These are phyloP conservation scores for Drosophila fuyamai DNA, from an alignment of 1,140 invertebrate genomes.

Conservation along the genomic window DNA sequence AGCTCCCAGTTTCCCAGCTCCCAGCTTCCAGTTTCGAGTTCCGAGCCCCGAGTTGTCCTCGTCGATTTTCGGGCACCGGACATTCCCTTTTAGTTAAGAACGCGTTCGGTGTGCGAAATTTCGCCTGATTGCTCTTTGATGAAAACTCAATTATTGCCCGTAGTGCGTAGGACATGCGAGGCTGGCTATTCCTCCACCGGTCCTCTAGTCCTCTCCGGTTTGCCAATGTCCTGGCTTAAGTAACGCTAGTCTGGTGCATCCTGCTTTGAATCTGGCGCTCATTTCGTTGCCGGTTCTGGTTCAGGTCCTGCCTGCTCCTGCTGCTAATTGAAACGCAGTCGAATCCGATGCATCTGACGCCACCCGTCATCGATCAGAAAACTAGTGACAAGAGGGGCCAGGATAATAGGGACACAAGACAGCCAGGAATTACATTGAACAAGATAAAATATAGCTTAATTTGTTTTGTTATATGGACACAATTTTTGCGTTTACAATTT, in stretches of 20 bases:
- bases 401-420: not conserved
- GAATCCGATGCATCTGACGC: conserved; percentile 50
- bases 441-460: not conserved
- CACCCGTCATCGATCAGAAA: conserved; percentile 34
- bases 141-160: conserved; percentile 79
- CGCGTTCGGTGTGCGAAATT: conserved; percentile 80
- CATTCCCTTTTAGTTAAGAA: conserved; percentile 76
- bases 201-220: conserved; percentile 21
- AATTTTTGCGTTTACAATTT: too few relatives aligned
- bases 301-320: conserved; percentile 9
- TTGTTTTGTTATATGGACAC: too few relatives aligned
- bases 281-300: not conserved
- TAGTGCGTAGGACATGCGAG: conserved; percentile 41
- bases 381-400: conserved; percentile 1
- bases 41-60: conserved; percentile 21
- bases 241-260: conserved; percentile 45
- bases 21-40: not conserved
- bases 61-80: conserved; percentile 30
- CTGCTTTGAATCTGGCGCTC: conserved; percentile 28
- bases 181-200: conserved; percentile 3
- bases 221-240: conserved; percentile 46
- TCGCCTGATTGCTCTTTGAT: conserved; percentile 82
- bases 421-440: not conserved
- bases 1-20: conserved; percentile 2
- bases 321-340: conserved; percentile 58